These are phyloP conservation scores for Volucella inanis DNA, from an alignment of 2,888 invertebrate species.

Conservation along the genomic window DNA sequence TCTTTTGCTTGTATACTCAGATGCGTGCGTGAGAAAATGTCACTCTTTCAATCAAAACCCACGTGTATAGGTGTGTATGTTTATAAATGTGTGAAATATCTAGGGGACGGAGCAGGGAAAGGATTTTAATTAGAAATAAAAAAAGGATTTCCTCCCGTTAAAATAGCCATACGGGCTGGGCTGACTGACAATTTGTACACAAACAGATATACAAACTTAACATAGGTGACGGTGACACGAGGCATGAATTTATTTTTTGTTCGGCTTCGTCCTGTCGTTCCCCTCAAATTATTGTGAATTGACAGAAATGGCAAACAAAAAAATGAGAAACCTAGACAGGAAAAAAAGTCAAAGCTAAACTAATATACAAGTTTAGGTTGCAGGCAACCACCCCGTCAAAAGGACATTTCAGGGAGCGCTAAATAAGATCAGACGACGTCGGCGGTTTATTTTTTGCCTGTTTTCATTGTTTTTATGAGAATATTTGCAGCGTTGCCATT, in stretches of 20 bases:
- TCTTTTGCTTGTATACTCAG: constrained; percentile 19
- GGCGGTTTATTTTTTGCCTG: too few relatives aligned
- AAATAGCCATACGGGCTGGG: constrained; percentile 62
- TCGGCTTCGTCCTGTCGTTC: not conserved
- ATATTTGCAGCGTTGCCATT: too few relatives aligned
- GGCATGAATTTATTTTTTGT: constrained; percentile 37
- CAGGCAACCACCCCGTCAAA: constrained; percentile 28
- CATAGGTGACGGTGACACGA: constrained; percentile 29
- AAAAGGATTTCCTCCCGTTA: constrained; percentile 65
- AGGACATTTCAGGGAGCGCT: constrained; percentile 45
- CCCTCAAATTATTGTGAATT: not conserved
- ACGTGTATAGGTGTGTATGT: not conserved
- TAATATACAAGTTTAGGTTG: not conserved
- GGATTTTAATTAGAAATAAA: constrained; percentile 60
- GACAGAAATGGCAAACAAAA: not conserved
- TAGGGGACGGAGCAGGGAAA: not conserved
- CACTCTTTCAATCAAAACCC: constrained; percentile 21
- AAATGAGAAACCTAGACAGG: constrained; percentile 16
- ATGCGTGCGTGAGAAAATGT: constrained; percentile 64
- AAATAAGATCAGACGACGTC: constrained; percentile 11
- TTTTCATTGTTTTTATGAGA: too few relatives aligned
- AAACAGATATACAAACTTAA: constrained; percentile 19
- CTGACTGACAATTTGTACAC: too few relatives aligned
- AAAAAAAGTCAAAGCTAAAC: constrained; percentile 1
- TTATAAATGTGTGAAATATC: constrained; percentile 14